These are phyloP conservation scores for Holothuria leucospilota DNA, from an alignment of 53 echinoderm and acorn worm genomes.

Conservation along the genomic window DNA sequence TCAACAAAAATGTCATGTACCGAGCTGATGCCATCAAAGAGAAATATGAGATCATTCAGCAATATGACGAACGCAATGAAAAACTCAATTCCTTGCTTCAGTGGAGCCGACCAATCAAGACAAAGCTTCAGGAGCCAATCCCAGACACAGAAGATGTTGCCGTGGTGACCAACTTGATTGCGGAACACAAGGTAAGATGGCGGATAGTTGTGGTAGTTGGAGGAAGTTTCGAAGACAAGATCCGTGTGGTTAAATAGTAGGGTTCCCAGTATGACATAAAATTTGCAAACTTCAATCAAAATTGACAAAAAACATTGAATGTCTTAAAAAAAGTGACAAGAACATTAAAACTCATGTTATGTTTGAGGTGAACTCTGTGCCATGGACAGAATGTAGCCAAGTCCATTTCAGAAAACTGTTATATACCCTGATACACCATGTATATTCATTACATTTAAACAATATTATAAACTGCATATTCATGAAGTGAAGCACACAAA, in stretches of 20 bases:
- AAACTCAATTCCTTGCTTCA: constrained; percentile 82
- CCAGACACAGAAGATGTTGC: constrained; percentile 78
- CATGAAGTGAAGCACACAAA: too few species aligned
- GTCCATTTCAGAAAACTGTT: too few species aligned
- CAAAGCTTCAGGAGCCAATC: constrained; percentile 83
- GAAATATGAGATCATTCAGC: constrained; percentile 79
- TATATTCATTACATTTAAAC: too few species aligned
- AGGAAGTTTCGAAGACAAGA: neutral
- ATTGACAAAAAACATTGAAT: too few species aligned
- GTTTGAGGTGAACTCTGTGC: too few species aligned
- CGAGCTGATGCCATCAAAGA: constrained; percentile 85
- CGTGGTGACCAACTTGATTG: constrained; percentile 73
- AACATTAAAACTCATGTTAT: too few species aligned
- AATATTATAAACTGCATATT: too few species aligned
- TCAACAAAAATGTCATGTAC: constrained; percentile 78
- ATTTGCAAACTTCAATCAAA: too few species aligned
- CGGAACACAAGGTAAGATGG: constrained; percentile 82
- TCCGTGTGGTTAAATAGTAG: neutral
- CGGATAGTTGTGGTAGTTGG: neutral
- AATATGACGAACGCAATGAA: constrained; percentile 80
- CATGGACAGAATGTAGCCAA: too few species aligned
- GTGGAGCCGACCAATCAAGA: constrained; percentile 91
- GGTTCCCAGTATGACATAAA: too few species aligned
- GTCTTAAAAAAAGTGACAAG: too few species aligned
- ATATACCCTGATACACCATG: too few species aligned